Conservation (phyloP, 2,888 invertebrate genomes). For the Drosophila robusta region DNA sequence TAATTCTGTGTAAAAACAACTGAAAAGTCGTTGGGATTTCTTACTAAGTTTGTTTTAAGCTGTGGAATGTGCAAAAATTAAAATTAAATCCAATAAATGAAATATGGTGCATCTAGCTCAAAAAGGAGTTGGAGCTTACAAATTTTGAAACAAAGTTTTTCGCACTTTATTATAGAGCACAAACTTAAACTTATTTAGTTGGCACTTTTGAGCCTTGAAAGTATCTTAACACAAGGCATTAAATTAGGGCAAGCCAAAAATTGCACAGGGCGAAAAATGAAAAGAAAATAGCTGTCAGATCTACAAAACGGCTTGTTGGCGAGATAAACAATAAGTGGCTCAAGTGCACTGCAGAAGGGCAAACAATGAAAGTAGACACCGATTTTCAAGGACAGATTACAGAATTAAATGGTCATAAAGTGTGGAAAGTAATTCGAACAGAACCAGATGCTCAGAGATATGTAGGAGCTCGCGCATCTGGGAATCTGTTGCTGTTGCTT, state of each 20-base stretch:
- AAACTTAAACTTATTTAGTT: too few relatives aligned
- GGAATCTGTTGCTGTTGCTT: constrained; percentile 7
- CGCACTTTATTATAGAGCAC: too few relatives aligned
- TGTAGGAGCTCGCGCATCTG: not conserved
- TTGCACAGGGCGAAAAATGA: not conserved
- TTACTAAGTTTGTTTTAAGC: too few relatives aligned
- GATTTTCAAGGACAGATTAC: constrained; percentile 6
- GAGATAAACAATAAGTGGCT: constrained; percentile 4
- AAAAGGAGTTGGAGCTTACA: too few relatives aligned
- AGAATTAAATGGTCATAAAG: constrained; percentile 9
- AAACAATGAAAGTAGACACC: constrained; percentile 16
- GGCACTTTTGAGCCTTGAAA: too few relatives aligned
- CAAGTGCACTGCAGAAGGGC: not conserved
- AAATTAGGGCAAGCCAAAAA: not conserved
- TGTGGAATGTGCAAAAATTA: too few relatives aligned
- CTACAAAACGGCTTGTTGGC: constrained; percentile 3
- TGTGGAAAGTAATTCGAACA: not conserved
- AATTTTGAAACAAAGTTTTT: too few relatives aligned
- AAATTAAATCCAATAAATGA: too few relatives aligned
- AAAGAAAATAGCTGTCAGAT: not conserved
- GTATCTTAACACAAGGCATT: not conserved
- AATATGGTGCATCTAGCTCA: too few relatives aligned
- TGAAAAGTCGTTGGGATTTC: too few relatives aligned
- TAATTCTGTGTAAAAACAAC: too few relatives aligned
- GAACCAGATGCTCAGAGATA: not conserved